Evolutionary conservation across 2,888 invertebrate genomes (phyloP).

Genomic region (Chrysina gloriosa): DNA sequence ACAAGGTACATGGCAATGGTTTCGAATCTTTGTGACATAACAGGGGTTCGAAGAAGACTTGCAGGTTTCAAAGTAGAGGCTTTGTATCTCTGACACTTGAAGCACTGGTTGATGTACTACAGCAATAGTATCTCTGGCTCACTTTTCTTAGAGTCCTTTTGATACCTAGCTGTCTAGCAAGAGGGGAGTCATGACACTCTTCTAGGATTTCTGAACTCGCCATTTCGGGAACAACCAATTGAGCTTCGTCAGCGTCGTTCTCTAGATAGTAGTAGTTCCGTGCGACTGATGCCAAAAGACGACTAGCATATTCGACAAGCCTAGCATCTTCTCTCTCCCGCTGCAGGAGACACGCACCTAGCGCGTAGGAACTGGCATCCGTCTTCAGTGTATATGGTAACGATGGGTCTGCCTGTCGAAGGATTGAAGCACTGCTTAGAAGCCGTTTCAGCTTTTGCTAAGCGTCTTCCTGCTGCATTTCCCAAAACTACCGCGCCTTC

Average conservation of each 20-base stretch:
- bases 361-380: not conserved
- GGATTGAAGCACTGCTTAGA: too few species aligned
- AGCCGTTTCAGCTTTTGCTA: too few species aligned
- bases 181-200: not conserved
- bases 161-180: not conserved
- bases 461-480: too few species aligned
- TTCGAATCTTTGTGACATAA: not conserved
- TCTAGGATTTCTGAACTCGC: not conserved
- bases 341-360: not conserved
- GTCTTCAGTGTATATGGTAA: too few species aligned
- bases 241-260: not conserved
- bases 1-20: not conserved
- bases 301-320: too few species aligned
- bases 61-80: not conserved
- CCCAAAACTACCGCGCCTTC: not conserved
- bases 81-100: not conserved
- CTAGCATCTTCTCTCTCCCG: too few species aligned
- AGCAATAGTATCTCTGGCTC: not conserved
- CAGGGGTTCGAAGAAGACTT: not conserved
- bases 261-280: not conserved
- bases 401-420: too few species aligned
- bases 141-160: not conserved
- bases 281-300: not conserved
- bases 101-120: not conserved
- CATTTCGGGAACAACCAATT: not conserved